Percentiles rank a stretch among this genome's conserved stretches.
Evolutionary conservation across 2,888 invertebrate genomes (phyloP).

Genomic region (Sarcophaga variegata): DNA sequence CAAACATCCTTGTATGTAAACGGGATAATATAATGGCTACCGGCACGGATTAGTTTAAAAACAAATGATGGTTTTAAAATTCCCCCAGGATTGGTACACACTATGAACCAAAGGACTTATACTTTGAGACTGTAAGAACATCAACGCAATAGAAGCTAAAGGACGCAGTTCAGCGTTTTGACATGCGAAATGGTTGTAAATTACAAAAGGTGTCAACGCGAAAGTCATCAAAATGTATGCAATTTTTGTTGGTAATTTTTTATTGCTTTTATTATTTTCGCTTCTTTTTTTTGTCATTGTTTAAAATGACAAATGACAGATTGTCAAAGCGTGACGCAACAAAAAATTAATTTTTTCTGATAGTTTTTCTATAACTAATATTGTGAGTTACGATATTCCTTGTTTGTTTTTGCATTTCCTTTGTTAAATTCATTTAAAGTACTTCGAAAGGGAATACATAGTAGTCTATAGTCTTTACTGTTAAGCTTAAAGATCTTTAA

Average conservation of each 20-base stretch:
- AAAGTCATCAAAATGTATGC: conserved; percentile 44
- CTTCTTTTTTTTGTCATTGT: not conserved
- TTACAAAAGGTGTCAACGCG: conserved; percentile 51
- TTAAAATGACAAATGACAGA: conserved; percentile 31
- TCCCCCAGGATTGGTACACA: not conserved
- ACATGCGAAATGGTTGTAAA: conserved; percentile 32
- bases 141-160: not conserved
- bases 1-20: not conserved
- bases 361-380: not conserved
- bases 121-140: not conserved
- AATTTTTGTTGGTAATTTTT: conserved; percentile 13
- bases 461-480: too few relatives aligned
- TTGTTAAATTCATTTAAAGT: too few relatives aligned
- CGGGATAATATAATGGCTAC: not conserved
- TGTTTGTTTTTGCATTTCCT: too few relatives aligned
- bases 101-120: not conserved
- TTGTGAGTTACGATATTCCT: not conserved
- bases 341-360: not conserved
- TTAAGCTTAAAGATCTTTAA: too few relatives aligned
- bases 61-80: conserved; percentile 34
- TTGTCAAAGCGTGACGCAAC: conserved; percentile 21
- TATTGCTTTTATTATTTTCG: conserved; percentile 7
- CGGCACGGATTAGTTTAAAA: not conserved
- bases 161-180: conserved; percentile 16
- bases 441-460: too few relatives aligned